A percentile compares a stretch with the other conserved stretches of the same genome.
These are phyloP conservation scores for Chlorodrepanis virens DNA, from an alignment of 2,113 vertebrate genomes.

Conservation along the genomic window DNA sequence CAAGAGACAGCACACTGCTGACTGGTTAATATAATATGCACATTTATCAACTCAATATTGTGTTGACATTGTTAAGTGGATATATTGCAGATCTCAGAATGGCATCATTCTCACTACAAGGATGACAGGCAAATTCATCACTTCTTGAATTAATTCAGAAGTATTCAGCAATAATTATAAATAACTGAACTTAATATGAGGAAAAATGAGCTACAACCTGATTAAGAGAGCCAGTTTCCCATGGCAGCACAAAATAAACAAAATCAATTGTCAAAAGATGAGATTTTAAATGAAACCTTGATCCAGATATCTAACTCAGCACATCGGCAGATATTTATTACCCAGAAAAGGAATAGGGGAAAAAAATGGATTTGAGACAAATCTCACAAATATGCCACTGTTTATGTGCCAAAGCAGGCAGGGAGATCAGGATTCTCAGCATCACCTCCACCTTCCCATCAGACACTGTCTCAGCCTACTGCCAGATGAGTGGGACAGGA, in stretches of 20 bases:
- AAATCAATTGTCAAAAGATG: not conserved
- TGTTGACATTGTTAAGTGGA: slow-evolving; percentile 14
- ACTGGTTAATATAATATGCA: slow-evolving; percentile 27
- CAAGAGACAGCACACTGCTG: slow-evolving; percentile 6
- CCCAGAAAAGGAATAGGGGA: not conserved
- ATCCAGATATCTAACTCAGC: not conserved
- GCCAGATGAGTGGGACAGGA: not conserved
- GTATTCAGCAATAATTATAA: not conserved
- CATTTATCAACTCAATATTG: slow-evolving; percentile 13
- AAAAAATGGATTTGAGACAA: not conserved
- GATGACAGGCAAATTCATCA: fast-evolving
- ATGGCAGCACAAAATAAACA: not conserved
- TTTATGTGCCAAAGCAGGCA: not conserved
- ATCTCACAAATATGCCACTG: not conserved
- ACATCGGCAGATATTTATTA: not conserved
- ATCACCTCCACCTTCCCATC: not conserved
- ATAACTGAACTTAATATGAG: not conserved
- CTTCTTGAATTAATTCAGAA: not conserved
- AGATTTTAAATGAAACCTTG: not conserved
- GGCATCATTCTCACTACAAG: not conserved
- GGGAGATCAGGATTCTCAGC: not conserved
- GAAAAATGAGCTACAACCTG: not conserved
- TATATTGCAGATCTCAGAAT: not conserved
- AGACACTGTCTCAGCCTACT: not conserved
- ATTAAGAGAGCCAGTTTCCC: not conserved